Conservation (phyloP, 1,140 invertebrate genomes). For the Hermatobates lingyangjiaoensis region DNA sequence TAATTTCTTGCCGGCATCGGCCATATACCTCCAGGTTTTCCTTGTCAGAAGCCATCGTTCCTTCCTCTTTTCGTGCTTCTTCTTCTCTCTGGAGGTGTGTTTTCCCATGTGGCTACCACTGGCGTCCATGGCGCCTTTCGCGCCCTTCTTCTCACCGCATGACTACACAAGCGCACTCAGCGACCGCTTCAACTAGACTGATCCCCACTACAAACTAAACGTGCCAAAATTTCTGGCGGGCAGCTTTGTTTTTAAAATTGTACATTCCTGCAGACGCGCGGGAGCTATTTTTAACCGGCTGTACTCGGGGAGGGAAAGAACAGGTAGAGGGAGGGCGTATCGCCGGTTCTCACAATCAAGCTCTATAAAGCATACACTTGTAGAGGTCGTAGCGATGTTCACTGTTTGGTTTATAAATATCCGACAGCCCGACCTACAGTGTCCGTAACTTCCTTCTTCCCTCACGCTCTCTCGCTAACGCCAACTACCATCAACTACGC, state of each 20-base stretch:
- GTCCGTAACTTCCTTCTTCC: too few species aligned
- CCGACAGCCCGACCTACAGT: too few species aligned
- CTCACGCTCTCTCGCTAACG: too few species aligned
- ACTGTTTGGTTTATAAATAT: too few species aligned
- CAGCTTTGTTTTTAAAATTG: constrained; percentile 12
- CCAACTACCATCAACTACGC: too few species aligned
- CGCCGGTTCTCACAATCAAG: constrained; percentile 2
- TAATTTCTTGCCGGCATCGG: constrained; percentile 63
- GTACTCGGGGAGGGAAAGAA: neutral
- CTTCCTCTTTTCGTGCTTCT: constrained; percentile 11
- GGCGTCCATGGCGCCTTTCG: constrained; percentile 1
- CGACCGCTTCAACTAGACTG: neutral
- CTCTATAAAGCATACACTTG: neutral
- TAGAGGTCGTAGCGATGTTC: neutral
- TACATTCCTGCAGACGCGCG: constrained; percentile 7
- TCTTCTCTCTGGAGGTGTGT: constrained; percentile 6
- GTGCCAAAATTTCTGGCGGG: constrained; percentile 7
- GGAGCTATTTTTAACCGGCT: constrained; percentile 5
- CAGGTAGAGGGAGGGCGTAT: neutral
- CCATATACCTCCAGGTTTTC: constrained; percentile 80
- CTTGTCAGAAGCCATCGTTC: constrained; percentile 66
- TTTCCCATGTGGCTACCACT: constrained; percentile 5
- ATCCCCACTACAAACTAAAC: constrained; percentile 1
- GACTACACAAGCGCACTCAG: constrained; percentile 1
- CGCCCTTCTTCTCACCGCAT: neutral